These are phyloP conservation scores for Acanthurus lineatus DNA, from an alignment of 2,797 vertebrate genomes.

Conservation along the genomic window DNA sequence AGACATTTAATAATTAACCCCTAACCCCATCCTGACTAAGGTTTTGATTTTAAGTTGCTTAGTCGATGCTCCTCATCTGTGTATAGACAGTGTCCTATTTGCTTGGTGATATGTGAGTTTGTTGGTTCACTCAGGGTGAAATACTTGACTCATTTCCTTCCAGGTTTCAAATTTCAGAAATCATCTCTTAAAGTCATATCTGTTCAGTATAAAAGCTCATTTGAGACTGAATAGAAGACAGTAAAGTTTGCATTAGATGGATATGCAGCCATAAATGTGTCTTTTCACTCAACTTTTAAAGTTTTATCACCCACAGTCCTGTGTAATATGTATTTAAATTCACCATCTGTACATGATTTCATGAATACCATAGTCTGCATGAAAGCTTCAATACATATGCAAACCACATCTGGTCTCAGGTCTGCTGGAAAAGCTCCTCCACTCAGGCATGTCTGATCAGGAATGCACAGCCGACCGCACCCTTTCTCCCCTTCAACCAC, in stretches of 20 bases:
- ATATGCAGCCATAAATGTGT: background rate
- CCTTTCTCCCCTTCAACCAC: conserved; percentile 71
- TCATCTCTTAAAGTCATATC: background rate
- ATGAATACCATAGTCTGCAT: conserved; percentile 20
- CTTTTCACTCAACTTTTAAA: background rate
- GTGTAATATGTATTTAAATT: background rate
- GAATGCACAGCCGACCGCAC: conserved; percentile 78
- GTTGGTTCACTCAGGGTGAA: background rate
- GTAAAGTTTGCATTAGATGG: background rate
- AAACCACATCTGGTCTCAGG: conserved; percentile 75
- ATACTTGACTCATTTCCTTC: background rate
- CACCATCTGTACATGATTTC: conserved; percentile 39
- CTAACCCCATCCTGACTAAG: too few species aligned
- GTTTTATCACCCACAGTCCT: background rate
- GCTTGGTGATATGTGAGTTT: background rate
- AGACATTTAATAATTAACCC: background rate
- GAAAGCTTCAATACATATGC: conserved; percentile 42
- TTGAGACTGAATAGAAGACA: background rate
- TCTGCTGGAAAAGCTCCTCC: conserved; percentile 61
- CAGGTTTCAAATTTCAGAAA: conserved; percentile 21
- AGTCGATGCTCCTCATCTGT: conserved; percentile 7
- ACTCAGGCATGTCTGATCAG: conserved; percentile 80
- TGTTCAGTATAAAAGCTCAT: background rate
- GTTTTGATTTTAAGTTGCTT: background rate
- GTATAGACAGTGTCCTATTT: conserved; percentile 5